Conservation (phyloP, 2,888 invertebrate species). For the Microdon myrmicae region DNA sequence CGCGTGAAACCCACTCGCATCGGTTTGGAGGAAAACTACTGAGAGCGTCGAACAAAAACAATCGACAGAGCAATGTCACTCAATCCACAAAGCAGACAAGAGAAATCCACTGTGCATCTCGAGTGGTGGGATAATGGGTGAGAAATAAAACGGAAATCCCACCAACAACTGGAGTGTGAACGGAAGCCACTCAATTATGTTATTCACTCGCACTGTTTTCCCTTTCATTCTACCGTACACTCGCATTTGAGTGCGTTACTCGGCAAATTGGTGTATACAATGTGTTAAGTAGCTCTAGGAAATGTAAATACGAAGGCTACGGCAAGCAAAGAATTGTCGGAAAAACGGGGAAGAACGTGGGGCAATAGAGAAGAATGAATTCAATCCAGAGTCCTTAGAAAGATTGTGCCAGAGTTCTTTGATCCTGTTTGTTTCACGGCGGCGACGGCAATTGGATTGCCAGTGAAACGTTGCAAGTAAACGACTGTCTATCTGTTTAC, state of each 20-base stretch:
- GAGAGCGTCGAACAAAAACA: conserved; percentile 21
- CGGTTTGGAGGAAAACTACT: conserved; percentile 7
- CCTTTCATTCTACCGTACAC: conserved; percentile 36
- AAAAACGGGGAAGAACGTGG: too few species aligned
- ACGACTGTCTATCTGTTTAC: too few species aligned
- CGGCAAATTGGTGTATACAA: too few species aligned
- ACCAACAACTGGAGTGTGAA: not conserved
- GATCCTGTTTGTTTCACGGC: too few species aligned
- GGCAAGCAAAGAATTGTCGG: too few species aligned
- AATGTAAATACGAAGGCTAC: too few species aligned
- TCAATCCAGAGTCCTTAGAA: too few species aligned
- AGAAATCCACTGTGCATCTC: not conserved
- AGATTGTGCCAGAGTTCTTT: too few species aligned
- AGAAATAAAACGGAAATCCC: not conserved
- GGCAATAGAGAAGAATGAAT: too few species aligned
- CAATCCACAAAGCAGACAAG: conserved; percentile 2
- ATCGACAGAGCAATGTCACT: conserved; percentile 9
- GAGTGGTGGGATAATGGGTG: not conserved
- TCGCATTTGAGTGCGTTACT: conserved; percentile 11
- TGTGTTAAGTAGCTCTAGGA: too few species aligned
- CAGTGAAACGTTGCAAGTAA: too few species aligned
- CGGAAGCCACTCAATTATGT: conserved; percentile 2
- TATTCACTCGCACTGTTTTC: conserved; percentile 25
- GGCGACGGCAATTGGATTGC: too few species aligned
- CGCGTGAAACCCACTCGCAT: conserved; percentile 11